Percentiles rank a stretch among this genome's conserved stretches.
These are phyloP conservation scores for Albula goreensis DNA, from an alignment of 2,113 vertebrate species.

Conservation along the genomic window DNA sequence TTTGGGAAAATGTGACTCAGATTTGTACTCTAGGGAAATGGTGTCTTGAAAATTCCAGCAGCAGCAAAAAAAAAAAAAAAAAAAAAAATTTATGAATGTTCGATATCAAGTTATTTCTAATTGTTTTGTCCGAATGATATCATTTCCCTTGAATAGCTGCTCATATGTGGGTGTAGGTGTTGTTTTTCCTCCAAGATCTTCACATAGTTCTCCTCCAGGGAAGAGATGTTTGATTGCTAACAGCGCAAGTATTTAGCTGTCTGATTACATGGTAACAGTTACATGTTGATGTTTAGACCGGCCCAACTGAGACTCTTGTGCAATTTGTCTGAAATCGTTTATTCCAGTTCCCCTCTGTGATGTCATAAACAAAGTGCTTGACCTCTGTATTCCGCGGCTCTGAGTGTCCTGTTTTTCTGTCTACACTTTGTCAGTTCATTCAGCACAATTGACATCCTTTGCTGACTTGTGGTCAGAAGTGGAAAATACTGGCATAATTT, in stretches of 20 bases:
- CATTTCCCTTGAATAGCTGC: not conserved
- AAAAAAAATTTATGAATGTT: slow-evolving; percentile 9
- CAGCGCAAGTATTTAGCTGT: slow-evolving; percentile 15
- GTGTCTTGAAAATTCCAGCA: too few relatives aligned
- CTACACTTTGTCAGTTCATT: slow-evolving; percentile 16
- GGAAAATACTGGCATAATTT: not conserved
- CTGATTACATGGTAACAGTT: slow-evolving; percentile 37
- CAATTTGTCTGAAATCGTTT: slow-evolving; percentile 2
- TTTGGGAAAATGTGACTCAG: not conserved
- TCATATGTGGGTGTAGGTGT: not conserved
- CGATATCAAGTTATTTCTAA: not conserved
- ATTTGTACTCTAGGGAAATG: not conserved
- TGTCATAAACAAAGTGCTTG: slow-evolving; percentile 23
- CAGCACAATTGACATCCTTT: slow-evolving; percentile 10
- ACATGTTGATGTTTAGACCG: slow-evolving; percentile 6
- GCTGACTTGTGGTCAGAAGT: not conserved
- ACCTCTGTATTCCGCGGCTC: not conserved
- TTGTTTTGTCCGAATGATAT: slow-evolving; percentile 8
- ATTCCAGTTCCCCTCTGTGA: slow-evolving; percentile 9
- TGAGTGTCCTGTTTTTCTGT: slow-evolving; percentile 19
- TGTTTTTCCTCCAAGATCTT: not conserved
- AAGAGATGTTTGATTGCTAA: slow-evolving; percentile 14
- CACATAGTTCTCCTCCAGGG: not conserved
- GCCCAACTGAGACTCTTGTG: slow-evolving; percentile 29
- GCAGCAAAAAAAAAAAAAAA: not conserved